Percentiles rank a stretch among this genome's conserved stretches.
phyloP scores from a whole-genome alignment of 2,113 vertebrate species.

The Microtus richardsoni region DNA sequence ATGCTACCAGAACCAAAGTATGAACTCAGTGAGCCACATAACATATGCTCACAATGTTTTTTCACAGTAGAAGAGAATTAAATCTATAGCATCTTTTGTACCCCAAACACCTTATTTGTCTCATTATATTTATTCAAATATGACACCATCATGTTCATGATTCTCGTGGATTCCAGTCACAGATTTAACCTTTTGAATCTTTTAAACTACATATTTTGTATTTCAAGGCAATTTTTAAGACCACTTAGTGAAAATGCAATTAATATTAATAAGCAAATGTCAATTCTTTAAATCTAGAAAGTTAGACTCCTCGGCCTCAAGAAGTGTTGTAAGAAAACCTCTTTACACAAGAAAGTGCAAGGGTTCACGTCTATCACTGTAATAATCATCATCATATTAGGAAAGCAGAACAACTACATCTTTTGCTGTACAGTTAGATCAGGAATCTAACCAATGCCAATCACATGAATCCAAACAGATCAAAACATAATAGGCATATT shows the following conservation, averaged over 20 bases:
- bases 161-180: neutral
- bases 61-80: neutral
- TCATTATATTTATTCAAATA: neutral
- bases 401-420: neutral
- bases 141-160: neutral
- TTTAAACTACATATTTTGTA: neutral
- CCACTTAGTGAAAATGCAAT: neutral
- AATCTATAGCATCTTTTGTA: neutral
- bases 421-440: neutral
- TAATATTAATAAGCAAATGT: neutral
- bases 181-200: constrained; percentile 5
- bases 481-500: neutral
- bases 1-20: neutral
- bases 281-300: neutral
- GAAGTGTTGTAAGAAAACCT: neutral
- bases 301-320: neutral
- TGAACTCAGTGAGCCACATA: neutral
- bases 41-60: neutral
- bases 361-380: neutral
- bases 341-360: neutral
- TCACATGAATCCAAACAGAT: neutral
- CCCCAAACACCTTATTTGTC: neutral
- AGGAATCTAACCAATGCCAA: neutral
- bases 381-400: neutral
- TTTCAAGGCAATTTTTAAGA: neutral